Conservation (phyloP, 2,888 invertebrate species). For the Branchipolynoe longqiensis region DNA sequence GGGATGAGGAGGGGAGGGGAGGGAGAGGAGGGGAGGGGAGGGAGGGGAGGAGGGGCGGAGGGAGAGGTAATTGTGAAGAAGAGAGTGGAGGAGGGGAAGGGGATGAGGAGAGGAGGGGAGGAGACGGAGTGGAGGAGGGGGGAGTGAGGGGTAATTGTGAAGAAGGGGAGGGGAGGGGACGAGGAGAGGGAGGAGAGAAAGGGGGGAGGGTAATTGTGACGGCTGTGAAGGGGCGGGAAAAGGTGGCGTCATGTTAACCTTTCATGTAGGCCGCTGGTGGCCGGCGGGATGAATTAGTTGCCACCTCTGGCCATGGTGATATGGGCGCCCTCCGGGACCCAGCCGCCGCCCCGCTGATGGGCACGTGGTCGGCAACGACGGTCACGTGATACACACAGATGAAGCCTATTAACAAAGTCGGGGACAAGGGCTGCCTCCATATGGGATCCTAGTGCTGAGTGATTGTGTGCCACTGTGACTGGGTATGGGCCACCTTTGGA, state of each 20-base stretch:
- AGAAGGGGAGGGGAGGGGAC: not conserved
- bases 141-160: not conserved
- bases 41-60: not conserved
- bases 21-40: not conserved
- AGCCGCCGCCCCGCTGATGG: not conserved
- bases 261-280: conserved; percentile 41
- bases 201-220: too few species aligned
- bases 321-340: conserved; percentile 36
- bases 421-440: not conserved
- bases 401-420: conserved; percentile 42
- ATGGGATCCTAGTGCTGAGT: not conserved
- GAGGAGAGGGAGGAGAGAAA: not conserved
- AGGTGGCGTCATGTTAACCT: conserved; percentile 50
- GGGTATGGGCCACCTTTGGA: too few species aligned
- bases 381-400: conserved; percentile 31
- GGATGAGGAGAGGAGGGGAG: conserved; percentile 21
- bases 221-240: too few species aligned
- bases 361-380: not conserved
- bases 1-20: too few species aligned
- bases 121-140: not conserved
- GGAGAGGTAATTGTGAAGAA: not conserved
- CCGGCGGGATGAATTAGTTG: conserved; percentile 47
- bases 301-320: conserved; percentile 51
- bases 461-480: too few species aligned
- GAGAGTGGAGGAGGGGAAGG: not conserved